Base-by-base conservation (phyloP, 64 coral and sea anemone genomes). In the Montipora cactus region DNA sequence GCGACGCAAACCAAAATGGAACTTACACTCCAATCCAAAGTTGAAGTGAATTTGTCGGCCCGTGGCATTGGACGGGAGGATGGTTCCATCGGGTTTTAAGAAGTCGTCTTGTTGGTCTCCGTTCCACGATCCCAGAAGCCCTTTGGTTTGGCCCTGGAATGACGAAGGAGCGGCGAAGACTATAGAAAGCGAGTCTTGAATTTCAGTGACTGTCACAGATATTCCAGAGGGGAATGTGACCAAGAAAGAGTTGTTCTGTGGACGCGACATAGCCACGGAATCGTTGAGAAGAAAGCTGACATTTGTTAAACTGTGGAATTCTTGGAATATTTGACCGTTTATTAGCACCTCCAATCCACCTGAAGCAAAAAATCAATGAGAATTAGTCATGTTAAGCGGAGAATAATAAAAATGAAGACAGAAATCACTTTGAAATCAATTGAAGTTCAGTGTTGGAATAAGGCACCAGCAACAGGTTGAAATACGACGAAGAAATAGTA, bases 21-120 rank as follows among this genome's bases (percentile, higher is more conserved):
- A 88, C 53, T 95, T 75, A 91, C 94, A 95, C 80, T 95, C 73
- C 49, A 81, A 66, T 66, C 94, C 94, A 80, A 91, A 95, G 21
- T 88, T 70, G 44, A 74, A 91, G 52, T 95, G 94, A 47, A 95
- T 81, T 48, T 87, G 51, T 75, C 69, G 79, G 9, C 76, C 76
- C 3, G 94, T 91, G 11, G 87, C 49, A 9, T 90, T 59, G 10
- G 76, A 48, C 1, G 89, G 64, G n/a, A 95, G 47, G 8, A 87
- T 77, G 15, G 64, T 87, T 44, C 94, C 94, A 74, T 91, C 72
- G 9, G 94, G 94, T 79, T 48, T 80, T 8, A 83, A 78, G 2
- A 87, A 91, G 76, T 95, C 94, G 59, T 95, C 94, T 0, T 45
- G 5, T 47, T 64, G 77, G 28, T 80, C 57, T 47, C 45, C 94